These are phyloP conservation scores for Drosophila albomicans DNA, from an alignment of 1,140 invertebrate genomes.

Conservation along the genomic window DNA sequence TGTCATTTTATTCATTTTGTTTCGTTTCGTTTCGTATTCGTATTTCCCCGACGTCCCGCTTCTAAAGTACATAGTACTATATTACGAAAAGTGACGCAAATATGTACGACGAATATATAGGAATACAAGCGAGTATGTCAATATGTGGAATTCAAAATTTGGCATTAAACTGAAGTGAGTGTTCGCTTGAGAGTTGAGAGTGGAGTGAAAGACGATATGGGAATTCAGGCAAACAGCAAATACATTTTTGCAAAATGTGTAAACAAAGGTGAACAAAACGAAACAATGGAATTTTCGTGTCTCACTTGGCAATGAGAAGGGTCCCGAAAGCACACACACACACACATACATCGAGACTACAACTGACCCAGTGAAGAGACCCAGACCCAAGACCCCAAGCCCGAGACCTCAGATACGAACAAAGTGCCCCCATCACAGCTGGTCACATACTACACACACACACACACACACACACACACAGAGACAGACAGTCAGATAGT, in stretches of 20 bases:
- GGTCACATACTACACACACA: not conserved
- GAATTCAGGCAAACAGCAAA: constrained; percentile 19
- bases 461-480: no score
- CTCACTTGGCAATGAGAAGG: constrained; percentile 45
- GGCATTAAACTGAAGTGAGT: constrained; percentile 19
- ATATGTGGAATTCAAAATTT: constrained; percentile 24
- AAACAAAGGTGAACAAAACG: constrained; percentile 44
- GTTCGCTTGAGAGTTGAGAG: not conserved
- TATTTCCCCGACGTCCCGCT: not conserved
- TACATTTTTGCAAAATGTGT: constrained; percentile 19
- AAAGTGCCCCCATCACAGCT: constrained; percentile 12
- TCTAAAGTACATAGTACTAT: not conserved
- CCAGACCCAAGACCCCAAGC: constrained; percentile 15
- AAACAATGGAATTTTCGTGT: constrained; percentile 66
- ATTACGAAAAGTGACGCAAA: constrained; percentile 25
- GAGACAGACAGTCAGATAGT: no score
- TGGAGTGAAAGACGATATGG: constrained; percentile 26
- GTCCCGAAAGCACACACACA: constrained; percentile 1
- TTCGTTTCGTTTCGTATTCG: not conserved
- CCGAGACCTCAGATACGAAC: not conserved
- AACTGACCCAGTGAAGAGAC: constrained; percentile 61
- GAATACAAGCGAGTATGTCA: constrained; percentile 30
- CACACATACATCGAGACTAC: no score
- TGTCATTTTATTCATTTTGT: constrained; percentile 20
- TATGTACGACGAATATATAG: not conserved